Evolutionary conservation across 2,888 invertebrate species (phyloP), one percentile per base, ranked within the genome.

Genomic region (Tetragonula carbonaria): DNA sequence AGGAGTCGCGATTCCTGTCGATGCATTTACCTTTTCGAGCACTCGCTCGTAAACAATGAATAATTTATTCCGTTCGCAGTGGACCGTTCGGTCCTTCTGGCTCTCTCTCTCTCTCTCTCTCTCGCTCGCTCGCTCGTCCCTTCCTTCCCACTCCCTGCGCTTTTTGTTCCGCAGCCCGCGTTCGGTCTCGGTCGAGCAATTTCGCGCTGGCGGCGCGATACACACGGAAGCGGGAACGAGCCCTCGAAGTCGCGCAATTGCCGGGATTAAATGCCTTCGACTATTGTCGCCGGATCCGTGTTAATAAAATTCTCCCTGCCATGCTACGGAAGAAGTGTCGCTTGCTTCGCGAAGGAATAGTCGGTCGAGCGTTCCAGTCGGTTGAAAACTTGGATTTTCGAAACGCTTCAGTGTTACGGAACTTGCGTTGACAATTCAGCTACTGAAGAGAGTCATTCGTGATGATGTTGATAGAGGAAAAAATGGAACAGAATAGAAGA

Each of bases 41-140:
- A 72, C 50, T 74, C 74, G 74, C 82, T 68, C 79, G 88, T 88
- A 89, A 88, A 88, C 88, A 88, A 88, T 88, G 88, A 88, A 88
- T 89, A 88, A 88, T 88, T 88, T 88, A 88, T 87, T 75, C 78
- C 78, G 72, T 59, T 81, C 70, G 79, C 86, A 80, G 82, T 78
- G 80, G 80, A 72, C 75, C 76, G 53, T 63, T 59, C 68, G 66
- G 57, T 66, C 45, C 67, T 50, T 65, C 33, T 50, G 65, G 59
- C 59, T 45, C 73, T 59, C 33, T 33, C 33, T 33, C 3, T 33
- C 33, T 33, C 33, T 33, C 33, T 33, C 33, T 33, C 33, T 33
- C 33, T 33, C 33, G 51, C 67, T 45, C 73, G 45, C 45, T 62
- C 23, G 11, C 28, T 28, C 62, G n/a, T 45, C 45, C 45, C 28